A percentile compares a stretch with the other conserved stretches of the same genome.
Evolutionary conservation across 2,113 vertebrate genomes (phyloP).

Genomic region (Lagopus muta): DNA sequence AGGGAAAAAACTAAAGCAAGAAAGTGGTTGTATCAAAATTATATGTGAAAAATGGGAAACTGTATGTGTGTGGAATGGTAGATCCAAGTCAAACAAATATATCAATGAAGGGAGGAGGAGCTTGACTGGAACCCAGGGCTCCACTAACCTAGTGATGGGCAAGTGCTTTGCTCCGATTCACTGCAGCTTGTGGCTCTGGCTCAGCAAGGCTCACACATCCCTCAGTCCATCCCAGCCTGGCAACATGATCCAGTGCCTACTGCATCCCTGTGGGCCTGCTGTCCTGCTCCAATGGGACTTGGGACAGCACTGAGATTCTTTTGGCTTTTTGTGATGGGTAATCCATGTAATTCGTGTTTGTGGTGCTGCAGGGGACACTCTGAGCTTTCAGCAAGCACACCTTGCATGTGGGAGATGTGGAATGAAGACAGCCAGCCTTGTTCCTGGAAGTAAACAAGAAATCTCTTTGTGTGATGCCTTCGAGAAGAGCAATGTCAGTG

Average conservation of each 20-base stretch:
- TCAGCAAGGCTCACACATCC: background rate
- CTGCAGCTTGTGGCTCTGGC: background rate
- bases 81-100: background rate
- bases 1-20: background rate
- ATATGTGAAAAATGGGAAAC: background rate
- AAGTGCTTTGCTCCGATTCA: background rate
- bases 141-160: background rate
- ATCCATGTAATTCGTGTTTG: background rate
- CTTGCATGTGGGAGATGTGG: background rate
- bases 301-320: background rate
- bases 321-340: background rate
- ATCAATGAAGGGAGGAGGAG: background rate
- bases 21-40: background rate
- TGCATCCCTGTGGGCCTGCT: background rate
- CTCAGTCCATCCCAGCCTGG: background rate
- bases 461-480: accelerated
- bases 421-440: background rate
- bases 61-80: background rate
- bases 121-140: background rate
- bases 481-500: background rate
- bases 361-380: background rate
- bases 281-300: accelerated
- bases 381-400: background rate
- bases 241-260: background rate
- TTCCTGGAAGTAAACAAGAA: background rate